Conservation (phyloP, 2,113 vertebrate species). For the Dicerorhinus sumatrensis region DNA sequence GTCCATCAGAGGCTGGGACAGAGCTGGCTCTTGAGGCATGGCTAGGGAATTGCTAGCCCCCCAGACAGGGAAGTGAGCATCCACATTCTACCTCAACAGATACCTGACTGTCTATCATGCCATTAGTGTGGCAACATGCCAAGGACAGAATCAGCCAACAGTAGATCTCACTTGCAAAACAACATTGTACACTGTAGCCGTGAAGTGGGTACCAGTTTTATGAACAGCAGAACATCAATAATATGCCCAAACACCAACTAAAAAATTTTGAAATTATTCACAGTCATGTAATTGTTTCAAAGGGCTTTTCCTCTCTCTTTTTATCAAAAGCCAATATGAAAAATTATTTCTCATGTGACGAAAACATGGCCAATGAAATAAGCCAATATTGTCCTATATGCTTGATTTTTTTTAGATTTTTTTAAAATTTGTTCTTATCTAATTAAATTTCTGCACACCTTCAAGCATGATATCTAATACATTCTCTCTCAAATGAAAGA, state of each 20-base stretch:
- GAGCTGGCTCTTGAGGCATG: rapidly evolving
- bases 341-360: not conserved
- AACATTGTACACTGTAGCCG: not conserved
- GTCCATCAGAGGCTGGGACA: not conserved
- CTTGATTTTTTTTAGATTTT: not conserved
- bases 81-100: not conserved
- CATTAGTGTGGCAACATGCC: rapidly evolving
- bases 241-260: not conserved
- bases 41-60: not conserved
- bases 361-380: not conserved
- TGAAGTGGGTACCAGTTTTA: not conserved
- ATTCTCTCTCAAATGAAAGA: not conserved
- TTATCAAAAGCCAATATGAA: not conserved
- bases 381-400: not conserved
- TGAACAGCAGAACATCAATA: not conserved
- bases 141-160: not conserved
- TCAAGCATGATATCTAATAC: not conserved
- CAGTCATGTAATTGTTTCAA: not conserved
- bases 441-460: not conserved
- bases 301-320: not conserved
- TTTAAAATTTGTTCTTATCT: not conserved
- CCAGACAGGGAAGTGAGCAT: not conserved
- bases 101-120: rapidly evolving
- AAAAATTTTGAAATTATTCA: not conserved
- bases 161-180: not conserved